A percentile compares a stretch with the other conserved stretches of the same genome.
These are phyloP conservation scores for Discoglossus pictus DNA, from an alignment of 2,797 vertebrate species.

Conservation along the genomic window DNA sequence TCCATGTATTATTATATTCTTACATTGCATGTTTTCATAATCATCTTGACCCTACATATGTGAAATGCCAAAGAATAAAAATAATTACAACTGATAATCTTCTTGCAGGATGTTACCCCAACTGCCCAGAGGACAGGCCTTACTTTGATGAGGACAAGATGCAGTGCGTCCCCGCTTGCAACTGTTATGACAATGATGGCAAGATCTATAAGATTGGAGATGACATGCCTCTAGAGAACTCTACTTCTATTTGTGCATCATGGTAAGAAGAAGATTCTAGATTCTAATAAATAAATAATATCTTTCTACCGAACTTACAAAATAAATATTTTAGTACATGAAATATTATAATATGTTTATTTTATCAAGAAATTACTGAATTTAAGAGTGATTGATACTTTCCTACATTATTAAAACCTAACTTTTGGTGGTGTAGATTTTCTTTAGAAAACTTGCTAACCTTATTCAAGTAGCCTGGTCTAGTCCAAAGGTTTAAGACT, in stretches of 20 bases:
- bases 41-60: too few relatives aligned
- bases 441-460: too few relatives aligned
- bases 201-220: constrained; percentile 18
- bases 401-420: too few relatives aligned
- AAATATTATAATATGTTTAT: too few relatives aligned
- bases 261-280: constrained; percentile 34
- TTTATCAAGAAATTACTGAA: too few relatives aligned
- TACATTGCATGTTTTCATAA: too few relatives aligned
- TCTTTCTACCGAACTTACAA: not conserved
- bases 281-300: not conserved
- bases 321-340: not conserved
- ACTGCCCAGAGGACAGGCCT: constrained; percentile 40
- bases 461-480: too few relatives aligned
- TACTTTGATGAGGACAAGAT: constrained; percentile 51
- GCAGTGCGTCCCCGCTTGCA: constrained; percentile 20
- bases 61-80: not conserved
- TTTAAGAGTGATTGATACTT: too few relatives aligned
- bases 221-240: constrained; percentile 10
- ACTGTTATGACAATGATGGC: constrained; percentile 37
- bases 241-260: constrained; percentile 9
- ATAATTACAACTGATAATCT: not conserved
- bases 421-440: too few relatives aligned
- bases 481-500: too few relatives aligned
- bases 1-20: too few relatives aligned
- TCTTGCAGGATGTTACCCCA: constrained; percentile 49